Evolutionary conservation across 2,888 invertebrate genomes (phyloP), one percentile per base, ranked within the genome.

Genomic region (Augochlorella aurata): DNA sequence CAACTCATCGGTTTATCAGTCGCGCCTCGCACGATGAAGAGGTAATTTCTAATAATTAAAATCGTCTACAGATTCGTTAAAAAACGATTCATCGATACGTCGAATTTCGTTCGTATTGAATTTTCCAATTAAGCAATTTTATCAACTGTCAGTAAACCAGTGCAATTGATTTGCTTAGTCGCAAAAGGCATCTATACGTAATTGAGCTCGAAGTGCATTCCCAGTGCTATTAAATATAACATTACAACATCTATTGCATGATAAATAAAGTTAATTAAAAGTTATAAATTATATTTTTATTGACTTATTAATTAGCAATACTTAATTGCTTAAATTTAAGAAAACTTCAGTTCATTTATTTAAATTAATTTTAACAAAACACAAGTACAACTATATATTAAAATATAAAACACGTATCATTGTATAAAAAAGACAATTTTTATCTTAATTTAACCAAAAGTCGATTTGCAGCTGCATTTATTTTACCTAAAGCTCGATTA

Each of bases 1-100:
- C 65, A n/a, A 50, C 65, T 74, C 70, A n/a, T 81, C 66, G 58
- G 21, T 50, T 70, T 80, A 81, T 81, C 80, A 66, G 58, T n/a
- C 24, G n/a, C 5, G 44, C 38, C 58, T 52, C 44, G 47, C 8
- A 38, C 58, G 58, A 44, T 38, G 58, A 29, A 77, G 61, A 71
- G 45, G 44, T 14, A 67, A 21, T 44, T 68, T 47, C 44, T 50
- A 24, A 67, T 78, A 67, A 80, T 78, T 80, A 45, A 67, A 80
- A 72, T 70, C 70, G 50, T 16, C 54, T 18, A 58, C 24, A 18
- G 8, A 10, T 18, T 45, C 12, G 24, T 8, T 18, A n/a, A 24
- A 44, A 71, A 58, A 58, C 44, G 9, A 12, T 18, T 45, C 21
- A 3, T 18, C 24, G 10, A 47, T 58, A 58, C 9, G 4, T 38